These are phyloP conservation scores for Lophochroa leadbeateri DNA, from an alignment of 2,113 vertebrate species.

Conservation along the genomic window DNA sequence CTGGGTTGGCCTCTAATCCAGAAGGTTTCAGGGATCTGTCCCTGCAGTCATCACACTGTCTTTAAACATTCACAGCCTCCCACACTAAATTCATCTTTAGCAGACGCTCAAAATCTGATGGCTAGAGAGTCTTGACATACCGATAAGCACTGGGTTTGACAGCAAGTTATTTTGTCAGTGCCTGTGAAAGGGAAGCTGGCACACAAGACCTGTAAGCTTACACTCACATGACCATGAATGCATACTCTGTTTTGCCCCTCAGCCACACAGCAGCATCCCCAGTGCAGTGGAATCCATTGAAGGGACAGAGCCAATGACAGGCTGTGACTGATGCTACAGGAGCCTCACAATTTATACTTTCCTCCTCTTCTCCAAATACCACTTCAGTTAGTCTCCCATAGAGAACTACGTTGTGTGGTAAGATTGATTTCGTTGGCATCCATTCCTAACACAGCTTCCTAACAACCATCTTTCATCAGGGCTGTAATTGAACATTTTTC, in stretches of 20 bases:
- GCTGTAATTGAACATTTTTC: not conserved
- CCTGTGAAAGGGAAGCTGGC: not conserved
- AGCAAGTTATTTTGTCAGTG: not conserved
- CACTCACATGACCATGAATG: not conserved
- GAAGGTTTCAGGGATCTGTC: not conserved
- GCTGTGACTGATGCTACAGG: not conserved
- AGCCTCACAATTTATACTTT: not conserved
- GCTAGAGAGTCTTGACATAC: not conserved
- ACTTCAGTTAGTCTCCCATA: not conserved
- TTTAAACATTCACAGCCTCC: not conserved
- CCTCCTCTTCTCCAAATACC: not conserved
- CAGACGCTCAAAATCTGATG: not conserved
- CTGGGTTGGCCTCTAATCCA: not conserved
- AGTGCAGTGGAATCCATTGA: accelerated
- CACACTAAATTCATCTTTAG: accelerated
- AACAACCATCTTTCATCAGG: not conserved
- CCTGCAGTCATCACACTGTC: not conserved
- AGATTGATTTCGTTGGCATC: not conserved
- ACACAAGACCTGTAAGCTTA: not conserved
- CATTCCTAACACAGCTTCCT: not conserved
- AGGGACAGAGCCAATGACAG: not conserved
- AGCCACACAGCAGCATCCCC: not conserved
- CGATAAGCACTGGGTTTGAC: not conserved
- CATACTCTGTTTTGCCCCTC: not conserved
- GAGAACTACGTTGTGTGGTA: too few relatives aligned